A percentile compares a stretch with the other conserved stretches of the same genome.
phyloP scores from a whole-genome alignment of 2,113 vertebrate genomes.

The Myrmecobius fasciatus region DNA sequence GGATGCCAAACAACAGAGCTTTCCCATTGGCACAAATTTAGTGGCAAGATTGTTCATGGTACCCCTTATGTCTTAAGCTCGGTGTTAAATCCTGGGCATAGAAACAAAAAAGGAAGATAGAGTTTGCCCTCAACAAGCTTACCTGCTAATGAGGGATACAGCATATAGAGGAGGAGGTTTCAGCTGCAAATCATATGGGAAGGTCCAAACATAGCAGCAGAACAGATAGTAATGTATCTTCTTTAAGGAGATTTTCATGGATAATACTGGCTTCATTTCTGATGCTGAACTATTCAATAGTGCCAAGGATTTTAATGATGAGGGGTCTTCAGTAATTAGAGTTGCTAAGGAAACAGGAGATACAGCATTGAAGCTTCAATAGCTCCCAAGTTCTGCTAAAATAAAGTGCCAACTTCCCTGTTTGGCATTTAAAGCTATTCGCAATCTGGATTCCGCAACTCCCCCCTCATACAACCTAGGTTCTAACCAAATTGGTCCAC shows the following conservation, averaged over 20 bases:
- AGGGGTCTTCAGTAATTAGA: background rate
- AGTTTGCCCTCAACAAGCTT: background rate
- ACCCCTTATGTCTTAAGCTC: too few species aligned
- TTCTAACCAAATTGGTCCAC: background rate
- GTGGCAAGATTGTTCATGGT: background rate
- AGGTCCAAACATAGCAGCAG: background rate
- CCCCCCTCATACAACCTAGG: background rate
- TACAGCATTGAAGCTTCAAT: background rate
- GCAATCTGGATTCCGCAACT: background rate
- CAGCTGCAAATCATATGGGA: background rate
- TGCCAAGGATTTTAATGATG: too few species aligned
- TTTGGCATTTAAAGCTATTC: background rate
- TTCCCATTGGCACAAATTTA: background rate
- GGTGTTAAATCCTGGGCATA: too few species aligned
- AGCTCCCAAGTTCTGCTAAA: conserved; percentile 19
- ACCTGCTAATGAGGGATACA: background rate
- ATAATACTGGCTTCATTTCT: background rate
- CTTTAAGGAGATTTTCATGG: background rate
- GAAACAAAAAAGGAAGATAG: background rate
- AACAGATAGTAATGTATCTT: background rate
- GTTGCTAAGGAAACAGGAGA: background rate
- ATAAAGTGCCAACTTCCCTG: background rate
- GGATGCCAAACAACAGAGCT: background rate
- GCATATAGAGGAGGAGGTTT: background rate
- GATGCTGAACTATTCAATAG: background rate